Evolutionary conservation across 2,797 vertebrate genomes (phyloP).

Genomic region (Eulemur rubriventer): DNA sequence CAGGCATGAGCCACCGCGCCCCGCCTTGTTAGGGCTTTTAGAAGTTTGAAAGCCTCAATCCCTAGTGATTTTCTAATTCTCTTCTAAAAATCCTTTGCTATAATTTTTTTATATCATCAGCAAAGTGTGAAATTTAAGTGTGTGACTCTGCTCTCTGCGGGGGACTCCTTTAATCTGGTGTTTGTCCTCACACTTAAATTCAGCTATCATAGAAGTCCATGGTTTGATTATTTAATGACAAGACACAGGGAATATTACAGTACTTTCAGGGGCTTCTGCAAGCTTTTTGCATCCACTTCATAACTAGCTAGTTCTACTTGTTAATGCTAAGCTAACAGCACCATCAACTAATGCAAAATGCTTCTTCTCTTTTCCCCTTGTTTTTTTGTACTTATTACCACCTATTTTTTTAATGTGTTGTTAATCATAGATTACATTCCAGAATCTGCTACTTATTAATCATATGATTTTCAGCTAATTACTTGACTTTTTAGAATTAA

Average conservation of each 20-base stretch:
- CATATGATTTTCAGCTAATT: neutral
- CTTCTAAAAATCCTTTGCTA: neutral
- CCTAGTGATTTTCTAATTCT: slow-evolving; percentile 29
- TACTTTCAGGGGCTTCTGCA: neutral
- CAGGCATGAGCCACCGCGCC: too few relatives aligned
- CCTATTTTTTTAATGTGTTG: neutral
- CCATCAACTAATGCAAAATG: neutral
- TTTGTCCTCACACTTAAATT: slow-evolving; percentile 19
- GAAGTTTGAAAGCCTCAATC: neutral
- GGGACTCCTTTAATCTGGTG: slow-evolving; percentile 50
- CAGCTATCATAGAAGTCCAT: neutral
- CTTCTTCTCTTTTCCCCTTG: neutral
- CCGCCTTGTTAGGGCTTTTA: neutral
- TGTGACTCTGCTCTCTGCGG: neutral
- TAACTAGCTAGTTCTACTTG: neutral
- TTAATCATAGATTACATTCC: neutral
- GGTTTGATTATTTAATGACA: slow-evolving; percentile 24
- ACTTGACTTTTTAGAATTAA: neutral
- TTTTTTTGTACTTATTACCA: neutral
- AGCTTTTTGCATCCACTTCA: neutral
- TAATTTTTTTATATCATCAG: slow-evolving; percentile 20
- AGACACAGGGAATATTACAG: neutral
- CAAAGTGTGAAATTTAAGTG: slow-evolving; percentile 46
- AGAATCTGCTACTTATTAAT: neutral
- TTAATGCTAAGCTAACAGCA: neutral